These are phyloP conservation scores for Sturmia bella DNA, from an alignment of 2,888 invertebrate species.

Conservation along the genomic window DNA sequence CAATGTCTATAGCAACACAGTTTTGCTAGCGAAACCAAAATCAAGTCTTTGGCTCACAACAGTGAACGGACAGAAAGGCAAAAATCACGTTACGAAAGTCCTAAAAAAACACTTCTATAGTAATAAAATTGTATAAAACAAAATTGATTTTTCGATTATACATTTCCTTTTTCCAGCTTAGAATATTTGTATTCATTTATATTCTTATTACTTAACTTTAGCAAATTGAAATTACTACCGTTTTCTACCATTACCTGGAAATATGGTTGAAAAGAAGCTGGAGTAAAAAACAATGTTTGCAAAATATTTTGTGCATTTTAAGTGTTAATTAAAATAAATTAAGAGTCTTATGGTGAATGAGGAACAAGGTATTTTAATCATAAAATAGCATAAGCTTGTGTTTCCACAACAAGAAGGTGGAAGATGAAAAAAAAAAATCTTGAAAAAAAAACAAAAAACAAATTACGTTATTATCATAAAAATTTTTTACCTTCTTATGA, in stretches of 20 bases:
- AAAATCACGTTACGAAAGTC: too few relatives aligned
- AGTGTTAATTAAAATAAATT: conserved; percentile 64
- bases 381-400: conserved; percentile 42
- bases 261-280: conserved; percentile 10
- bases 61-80: too few relatives aligned
- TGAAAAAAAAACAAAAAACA: conserved; percentile 9
- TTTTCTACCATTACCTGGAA: background rate
- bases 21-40: too few relatives aligned
- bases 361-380: conserved; percentile 57
- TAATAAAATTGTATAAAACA: too few relatives aligned
- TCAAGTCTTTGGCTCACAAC: too few relatives aligned
- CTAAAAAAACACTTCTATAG: too few relatives aligned
- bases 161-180: too few relatives aligned
- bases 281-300: background rate
- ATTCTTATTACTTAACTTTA: background rate
- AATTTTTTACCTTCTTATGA: background rate
- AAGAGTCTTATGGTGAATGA: conserved; percentile 37
- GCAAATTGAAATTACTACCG: background rate
- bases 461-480: conserved; percentile 25
- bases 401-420: background rate
- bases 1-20: too few relatives aligned
- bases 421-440: conserved; percentile 23
- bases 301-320: conserved; percentile 44
- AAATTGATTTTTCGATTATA: too few relatives aligned
- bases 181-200: too few relatives aligned